A percentile compares a stretch with the other conserved stretches of the same genome.
Evolutionary conservation across 2,797 vertebrate species (phyloP).

Genomic region (Sitta carolinensis): DNA sequence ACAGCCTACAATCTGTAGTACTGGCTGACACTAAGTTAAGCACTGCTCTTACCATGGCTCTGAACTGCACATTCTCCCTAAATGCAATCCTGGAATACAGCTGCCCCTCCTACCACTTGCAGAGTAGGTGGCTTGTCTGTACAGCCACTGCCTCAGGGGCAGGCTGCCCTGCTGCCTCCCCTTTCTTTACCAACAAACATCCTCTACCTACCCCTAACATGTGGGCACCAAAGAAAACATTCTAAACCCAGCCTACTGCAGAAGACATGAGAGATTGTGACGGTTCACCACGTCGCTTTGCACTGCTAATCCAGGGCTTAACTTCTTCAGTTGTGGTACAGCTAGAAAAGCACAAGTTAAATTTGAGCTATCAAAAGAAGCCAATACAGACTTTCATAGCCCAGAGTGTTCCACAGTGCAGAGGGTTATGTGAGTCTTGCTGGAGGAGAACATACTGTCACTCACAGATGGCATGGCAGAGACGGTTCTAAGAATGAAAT

Average conservation of each 20-base stretch:
- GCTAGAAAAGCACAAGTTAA: not conserved
- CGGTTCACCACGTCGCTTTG: not conserved
- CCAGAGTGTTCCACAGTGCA: not conserved
- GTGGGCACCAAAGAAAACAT: not conserved
- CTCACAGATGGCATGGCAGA: not conserved
- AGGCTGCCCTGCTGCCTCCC: not conserved
- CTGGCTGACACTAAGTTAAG: not conserved
- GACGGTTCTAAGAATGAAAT: constrained; percentile 15
- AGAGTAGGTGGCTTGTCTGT: not conserved
- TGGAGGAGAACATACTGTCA: not conserved
- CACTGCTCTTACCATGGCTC: not conserved
- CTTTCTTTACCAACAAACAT: not conserved
- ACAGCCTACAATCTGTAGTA: not conserved
- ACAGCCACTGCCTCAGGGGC: not conserved
- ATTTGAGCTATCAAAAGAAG: not conserved
- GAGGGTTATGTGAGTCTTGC: not conserved
- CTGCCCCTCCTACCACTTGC: not conserved
- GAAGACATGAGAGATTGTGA: fast-evolving
- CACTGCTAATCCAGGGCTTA: not conserved
- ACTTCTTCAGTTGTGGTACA: not conserved
- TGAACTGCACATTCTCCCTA: not conserved
- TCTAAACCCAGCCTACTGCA: not conserved
- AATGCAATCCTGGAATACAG: not conserved
- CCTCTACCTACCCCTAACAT: not conserved
- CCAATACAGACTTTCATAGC: not conserved